Evolutionary conservation across 2,113 vertebrate species (phyloP).

Genomic region (Macquaria australasica): DNA sequence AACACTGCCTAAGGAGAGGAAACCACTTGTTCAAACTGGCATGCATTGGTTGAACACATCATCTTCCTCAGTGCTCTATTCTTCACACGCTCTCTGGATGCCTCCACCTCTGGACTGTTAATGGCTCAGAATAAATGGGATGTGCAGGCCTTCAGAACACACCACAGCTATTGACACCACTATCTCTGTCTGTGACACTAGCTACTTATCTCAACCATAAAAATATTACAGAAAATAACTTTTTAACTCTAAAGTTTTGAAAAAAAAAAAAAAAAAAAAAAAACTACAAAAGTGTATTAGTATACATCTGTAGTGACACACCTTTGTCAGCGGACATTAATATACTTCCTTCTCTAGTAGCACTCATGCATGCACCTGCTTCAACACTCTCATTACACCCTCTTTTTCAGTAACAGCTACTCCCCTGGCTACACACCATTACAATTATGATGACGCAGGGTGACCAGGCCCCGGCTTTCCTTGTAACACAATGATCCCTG

Average conservation of each 20-base stretch:
- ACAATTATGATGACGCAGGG: background rate
- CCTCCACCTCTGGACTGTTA: constrained; percentile 11
- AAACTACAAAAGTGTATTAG: background rate
- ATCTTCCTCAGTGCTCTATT: constrained; percentile 24
- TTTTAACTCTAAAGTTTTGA: background rate
- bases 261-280: background rate
- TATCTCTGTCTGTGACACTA: background rate
- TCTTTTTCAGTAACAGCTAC: too few species aligned
- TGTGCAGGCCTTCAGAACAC: background rate
- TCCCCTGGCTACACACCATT: background rate
- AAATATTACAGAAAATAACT: background rate
- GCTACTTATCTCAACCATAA: background rate
- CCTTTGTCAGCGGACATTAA: background rate
- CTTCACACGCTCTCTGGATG: constrained; percentile 24
- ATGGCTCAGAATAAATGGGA: background rate
- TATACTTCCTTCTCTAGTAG: background rate
- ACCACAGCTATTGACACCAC: background rate
- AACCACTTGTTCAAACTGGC: constrained; percentile 22
- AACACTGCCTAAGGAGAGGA: constrained; percentile 39
- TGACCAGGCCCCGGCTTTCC: background rate
- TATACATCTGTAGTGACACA: background rate
- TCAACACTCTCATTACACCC: too few species aligned
- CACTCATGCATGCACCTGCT: background rate
- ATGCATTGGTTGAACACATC: background rate
- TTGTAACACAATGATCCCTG: constrained; percentile 22